Evolutionary conservation across 2,888 invertebrate genomes (phyloP).

Genomic region (Panorpa germanica): DNA sequence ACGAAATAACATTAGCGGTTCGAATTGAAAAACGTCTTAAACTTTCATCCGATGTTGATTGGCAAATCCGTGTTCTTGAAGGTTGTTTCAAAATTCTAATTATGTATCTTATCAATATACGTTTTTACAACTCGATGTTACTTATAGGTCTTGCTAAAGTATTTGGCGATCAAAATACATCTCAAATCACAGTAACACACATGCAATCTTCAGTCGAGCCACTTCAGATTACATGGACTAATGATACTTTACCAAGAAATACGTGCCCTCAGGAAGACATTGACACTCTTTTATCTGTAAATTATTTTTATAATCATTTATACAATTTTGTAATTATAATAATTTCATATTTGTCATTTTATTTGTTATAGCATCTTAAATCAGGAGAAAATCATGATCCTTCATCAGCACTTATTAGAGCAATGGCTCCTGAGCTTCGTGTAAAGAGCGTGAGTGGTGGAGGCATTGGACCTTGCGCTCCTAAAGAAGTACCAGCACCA

Average conservation of each 20-base stretch:
- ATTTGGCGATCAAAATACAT: constrained; percentile 31
- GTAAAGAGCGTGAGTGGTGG: constrained; percentile 44
- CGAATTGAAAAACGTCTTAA: too few relatives aligned
- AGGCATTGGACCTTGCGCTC: constrained; percentile 44
- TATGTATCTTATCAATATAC: background rate
- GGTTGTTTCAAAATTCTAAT: constrained; percentile 17
- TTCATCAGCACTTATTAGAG: constrained; percentile 34
- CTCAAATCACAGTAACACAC: constrained; percentile 49
- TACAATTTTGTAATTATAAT: constrained; percentile 2
- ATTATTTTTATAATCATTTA: constrained; percentile 13
- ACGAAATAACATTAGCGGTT: constrained; percentile 57
- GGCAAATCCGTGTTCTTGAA: constrained; percentile 53
- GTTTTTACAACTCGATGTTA: background rate
- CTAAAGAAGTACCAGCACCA: constrained; percentile 25
- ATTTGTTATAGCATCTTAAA: constrained; percentile 26
- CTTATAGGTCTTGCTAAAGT: constrained; percentile 23
- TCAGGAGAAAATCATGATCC: constrained; percentile 37
- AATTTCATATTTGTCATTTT: constrained; percentile 12
- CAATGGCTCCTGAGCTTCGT: constrained; percentile 43
- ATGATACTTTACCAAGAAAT: constrained; percentile 62
- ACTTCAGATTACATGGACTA: constrained; percentile 64
- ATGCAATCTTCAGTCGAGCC: constrained; percentile 37
- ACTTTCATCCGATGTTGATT: constrained; percentile 51
- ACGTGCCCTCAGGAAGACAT: constrained; percentile 63
- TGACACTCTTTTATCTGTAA: constrained; percentile 42